Conservation (phyloP, 2,888 invertebrate species). For the Orthosia cruda region DNA sequence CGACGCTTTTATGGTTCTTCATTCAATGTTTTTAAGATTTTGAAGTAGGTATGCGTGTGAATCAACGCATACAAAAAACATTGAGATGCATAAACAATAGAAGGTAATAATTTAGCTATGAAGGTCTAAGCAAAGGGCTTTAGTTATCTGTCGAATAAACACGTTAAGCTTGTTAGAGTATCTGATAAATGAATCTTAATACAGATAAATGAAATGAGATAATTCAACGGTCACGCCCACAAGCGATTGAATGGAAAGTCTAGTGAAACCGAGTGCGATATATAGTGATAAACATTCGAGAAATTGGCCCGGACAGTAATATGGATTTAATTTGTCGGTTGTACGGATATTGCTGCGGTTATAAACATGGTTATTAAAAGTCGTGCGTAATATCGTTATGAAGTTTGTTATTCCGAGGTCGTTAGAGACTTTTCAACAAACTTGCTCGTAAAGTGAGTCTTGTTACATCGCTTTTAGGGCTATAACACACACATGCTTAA, state of each 20-base stretch:
- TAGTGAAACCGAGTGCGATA: slow-evolving; percentile 56
- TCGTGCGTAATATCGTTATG: not conserved
- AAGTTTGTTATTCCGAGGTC: not conserved
- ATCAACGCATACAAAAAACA: slow-evolving; percentile 28
- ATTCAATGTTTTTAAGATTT: not conserved
- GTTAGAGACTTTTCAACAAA: not conserved
- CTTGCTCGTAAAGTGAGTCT: too few species aligned
- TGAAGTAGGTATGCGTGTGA: slow-evolving; percentile 31
- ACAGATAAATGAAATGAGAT: slow-evolving; percentile 58
- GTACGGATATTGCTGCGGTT: slow-evolving; percentile 3
- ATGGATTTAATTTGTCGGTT: slow-evolving; percentile 27
- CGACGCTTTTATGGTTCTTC: not conserved
- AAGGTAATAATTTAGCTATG: slow-evolving; percentile 16
- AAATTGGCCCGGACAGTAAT: slow-evolving; percentile 30
- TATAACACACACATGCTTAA: too few species aligned
- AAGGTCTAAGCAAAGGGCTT: slow-evolving; percentile 14
- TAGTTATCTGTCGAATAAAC: slow-evolving; percentile 26
- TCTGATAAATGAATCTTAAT: slow-evolving; percentile 50
- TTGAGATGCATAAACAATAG: slow-evolving; percentile 37
- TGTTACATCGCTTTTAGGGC: too few species aligned
- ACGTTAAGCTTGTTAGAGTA: slow-evolving; percentile 33
- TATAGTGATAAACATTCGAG: slow-evolving; percentile 51
- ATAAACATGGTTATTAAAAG: not conserved
- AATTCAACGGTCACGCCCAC: slow-evolving; percentile 43
- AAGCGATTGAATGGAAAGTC: slow-evolving; percentile 66